Conservation (phyloP, 2,113 vertebrate species). For the Phalacrocorax brasilianus region DNA sequence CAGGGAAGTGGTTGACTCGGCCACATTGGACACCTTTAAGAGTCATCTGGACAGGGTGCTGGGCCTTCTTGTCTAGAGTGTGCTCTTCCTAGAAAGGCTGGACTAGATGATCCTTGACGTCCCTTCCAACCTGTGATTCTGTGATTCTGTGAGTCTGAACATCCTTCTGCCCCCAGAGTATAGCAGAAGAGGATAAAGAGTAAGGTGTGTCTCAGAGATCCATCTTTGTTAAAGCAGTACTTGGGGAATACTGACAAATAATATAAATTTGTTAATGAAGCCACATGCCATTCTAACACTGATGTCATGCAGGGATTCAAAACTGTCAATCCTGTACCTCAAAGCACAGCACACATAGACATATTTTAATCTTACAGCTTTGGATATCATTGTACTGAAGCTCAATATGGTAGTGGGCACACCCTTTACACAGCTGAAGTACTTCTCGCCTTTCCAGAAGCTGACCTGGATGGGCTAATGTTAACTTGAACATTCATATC, state of each 20-base stretch:
- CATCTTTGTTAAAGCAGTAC: neutral
- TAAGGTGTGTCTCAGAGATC: neutral
- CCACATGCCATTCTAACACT: neutral
- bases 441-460: neutral
- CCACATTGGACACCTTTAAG: too few relatives aligned
- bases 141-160: neutral
- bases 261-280: neutral
- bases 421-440: neutral
- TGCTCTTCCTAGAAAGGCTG: too few relatives aligned
- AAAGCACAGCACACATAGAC: accelerated
- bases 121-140: too few relatives aligned
- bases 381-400: neutral
- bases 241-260: neutral
- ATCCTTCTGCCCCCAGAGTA: neutral
- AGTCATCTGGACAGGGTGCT: too few relatives aligned
- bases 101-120: too few relatives aligned
- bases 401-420: accelerated
- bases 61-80: too few relatives aligned
- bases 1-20: too few relatives aligned
- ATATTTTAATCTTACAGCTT: neutral
- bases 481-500: neutral
- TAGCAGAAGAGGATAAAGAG: neutral
- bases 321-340: neutral
- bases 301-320: neutral
- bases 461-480: neutral